phyloP scores from a whole-genome alignment of 1,140 invertebrate species.

The Drosophila carrolli region DNA sequence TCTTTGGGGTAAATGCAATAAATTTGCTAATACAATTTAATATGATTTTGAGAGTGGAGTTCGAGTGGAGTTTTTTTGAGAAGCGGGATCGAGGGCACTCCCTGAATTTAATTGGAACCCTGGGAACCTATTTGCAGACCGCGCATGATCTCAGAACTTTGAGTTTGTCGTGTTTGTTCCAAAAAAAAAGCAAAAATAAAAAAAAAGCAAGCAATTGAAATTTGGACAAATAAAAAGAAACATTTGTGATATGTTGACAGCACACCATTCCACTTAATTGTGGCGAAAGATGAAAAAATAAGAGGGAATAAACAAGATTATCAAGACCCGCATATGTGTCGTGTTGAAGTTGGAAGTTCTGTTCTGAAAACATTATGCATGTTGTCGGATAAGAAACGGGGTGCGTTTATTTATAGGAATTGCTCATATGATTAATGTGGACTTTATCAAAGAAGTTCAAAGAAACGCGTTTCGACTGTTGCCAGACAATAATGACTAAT shows the following conservation, averaged over 20 bases:
- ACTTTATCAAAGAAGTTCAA: slow-evolving; percentile 1
- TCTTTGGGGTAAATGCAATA: slow-evolving; percentile 67
- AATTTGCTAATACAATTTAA: slow-evolving; percentile 76
- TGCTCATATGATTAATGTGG: slow-evolving; percentile 16
- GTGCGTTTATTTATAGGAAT: slow-evolving; percentile 25
- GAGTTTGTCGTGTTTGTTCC: slow-evolving; percentile 17
- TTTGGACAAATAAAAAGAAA: slow-evolving; percentile 25
- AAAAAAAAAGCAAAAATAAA: not conserved
- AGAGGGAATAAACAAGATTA: not conserved
- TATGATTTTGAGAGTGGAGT: slow-evolving; percentile 40
- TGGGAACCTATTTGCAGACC: slow-evolving; percentile 32
- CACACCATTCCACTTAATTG: slow-evolving; percentile 21
- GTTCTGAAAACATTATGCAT: slow-evolving; percentile 9
- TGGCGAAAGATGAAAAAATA: slow-evolving; percentile 2
- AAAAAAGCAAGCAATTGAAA: slow-evolving; percentile 19
- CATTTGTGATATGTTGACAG: slow-evolving; percentile 38
- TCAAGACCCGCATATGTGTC: slow-evolving; percentile 12
- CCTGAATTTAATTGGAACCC: slow-evolving; percentile 39
- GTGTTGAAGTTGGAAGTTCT: slow-evolving; percentile 9
- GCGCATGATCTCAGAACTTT: slow-evolving; percentile 36
- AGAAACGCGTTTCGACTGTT: slow-evolving; percentile 12
- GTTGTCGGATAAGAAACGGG: slow-evolving; percentile 18
- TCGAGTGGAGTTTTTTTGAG: slow-evolving; percentile 32
- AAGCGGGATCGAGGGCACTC: slow-evolving; percentile 29
- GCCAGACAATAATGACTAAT: not conserved